Evolutionary conservation across 2,797 vertebrate species (phyloP).

Genomic region (Cyprinella venusta): DNA sequence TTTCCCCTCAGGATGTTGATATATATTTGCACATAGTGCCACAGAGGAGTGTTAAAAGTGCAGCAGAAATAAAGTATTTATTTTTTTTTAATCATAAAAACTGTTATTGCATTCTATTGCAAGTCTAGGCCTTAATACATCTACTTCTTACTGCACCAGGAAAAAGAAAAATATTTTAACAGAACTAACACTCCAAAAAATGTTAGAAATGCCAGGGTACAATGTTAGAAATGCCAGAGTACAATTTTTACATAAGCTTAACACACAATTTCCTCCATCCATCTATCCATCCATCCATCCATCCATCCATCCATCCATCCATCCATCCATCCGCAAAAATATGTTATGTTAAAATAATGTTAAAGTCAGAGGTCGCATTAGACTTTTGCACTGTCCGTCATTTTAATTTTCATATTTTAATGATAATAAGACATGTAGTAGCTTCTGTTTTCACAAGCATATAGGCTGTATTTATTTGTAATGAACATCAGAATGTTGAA

Average conservation of each 20-base stretch:
- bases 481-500: too few species aligned
- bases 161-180: not conserved
- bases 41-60: constrained; percentile 10
- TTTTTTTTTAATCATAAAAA: constrained; percentile 1
- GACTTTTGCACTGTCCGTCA: too few species aligned
- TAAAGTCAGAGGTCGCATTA: too few species aligned
- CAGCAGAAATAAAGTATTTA: not conserved
- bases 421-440: too few species aligned
- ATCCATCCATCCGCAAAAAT: too few species aligned
- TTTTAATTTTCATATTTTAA: too few species aligned
- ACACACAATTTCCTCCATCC: not conserved
- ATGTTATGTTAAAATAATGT: too few species aligned
- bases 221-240: constrained; percentile 1
- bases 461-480: too few species aligned
- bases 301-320: too few species aligned
- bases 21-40: not conserved
- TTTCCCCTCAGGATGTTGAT: constrained; percentile 12
- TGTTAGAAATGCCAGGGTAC: not conserved
- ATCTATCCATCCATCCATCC: too few species aligned
- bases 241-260: not conserved
- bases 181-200: not conserved
- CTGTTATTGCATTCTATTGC: not conserved
- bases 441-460: too few species aligned
- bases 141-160: not conserved
- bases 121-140: constrained; percentile 15